Evolutionary conservation across 2,797 vertebrate species (phyloP), one percentile per base, ranked within the genome.

Genomic region (Euphonia xanthogaster): DNA sequence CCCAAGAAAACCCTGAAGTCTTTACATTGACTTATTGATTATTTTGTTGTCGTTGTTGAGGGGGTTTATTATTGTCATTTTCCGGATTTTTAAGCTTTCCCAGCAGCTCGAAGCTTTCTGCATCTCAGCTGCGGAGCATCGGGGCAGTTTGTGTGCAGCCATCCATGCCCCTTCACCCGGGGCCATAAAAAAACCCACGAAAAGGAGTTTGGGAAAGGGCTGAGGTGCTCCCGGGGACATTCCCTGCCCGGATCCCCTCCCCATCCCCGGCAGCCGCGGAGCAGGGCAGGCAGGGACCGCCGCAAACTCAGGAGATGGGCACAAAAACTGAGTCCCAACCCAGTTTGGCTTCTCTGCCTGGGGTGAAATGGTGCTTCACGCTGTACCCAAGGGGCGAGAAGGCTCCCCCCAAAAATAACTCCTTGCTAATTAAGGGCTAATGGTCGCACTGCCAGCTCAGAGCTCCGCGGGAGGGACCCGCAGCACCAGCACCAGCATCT

Each of bases 361-460:
- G 95, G 90, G 20, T 76, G 76, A 75, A 87, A 93, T 95, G 93
- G 95, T 97, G 96, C 95, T 95, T 96, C 92, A 63, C 9, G 93
- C 90, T 66, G 33, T 88, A 61, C 88, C 85, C 71, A 87, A 37
- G 74, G 93, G 93, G 93, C 86, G 71, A 86, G 87, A 53, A 82
- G 83, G 78, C 84, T 95, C 54, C 65, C n/a, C 71, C n/a, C 12
- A 13, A 9, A 14, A 31, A 12, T 50, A 35, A 25, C 58, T 13
- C 75, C 40, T 17, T 9, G 28, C 50, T 88, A 65, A 72, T 75
- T 89, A 96, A 96, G 94, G 95, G 93, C 94, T 96, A 95, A 85
- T 80, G 95, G 55, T 95, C 76, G 90, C 90, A 71, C 81, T 63
- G 81, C 85, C 92, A 93, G 94, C 93, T 96, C 93, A 44, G 91